Conservation (phyloP, 1,140 invertebrate species). For the Forficula auricularia region DNA sequence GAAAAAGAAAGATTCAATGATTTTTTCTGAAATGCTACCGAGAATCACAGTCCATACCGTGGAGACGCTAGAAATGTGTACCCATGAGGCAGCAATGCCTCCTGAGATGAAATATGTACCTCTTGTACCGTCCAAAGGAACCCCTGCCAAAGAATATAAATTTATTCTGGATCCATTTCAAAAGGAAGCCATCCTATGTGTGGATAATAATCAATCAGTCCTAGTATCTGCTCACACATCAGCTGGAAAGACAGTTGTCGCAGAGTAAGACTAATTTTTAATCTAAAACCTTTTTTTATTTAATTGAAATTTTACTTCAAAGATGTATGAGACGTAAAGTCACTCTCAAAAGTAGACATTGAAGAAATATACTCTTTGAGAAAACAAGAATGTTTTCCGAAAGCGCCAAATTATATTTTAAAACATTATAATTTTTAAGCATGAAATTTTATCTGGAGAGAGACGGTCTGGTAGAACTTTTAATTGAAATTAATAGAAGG, state of each 20-base stretch:
- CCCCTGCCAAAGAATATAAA: slow-evolving; percentile 82
- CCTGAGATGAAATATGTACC: slow-evolving; percentile 68
- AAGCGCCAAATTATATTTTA: too few species aligned
- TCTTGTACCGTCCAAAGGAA: slow-evolving; percentile 33
- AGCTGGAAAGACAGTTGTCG: slow-evolving; percentile 98
- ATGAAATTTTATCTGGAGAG: too few species aligned
- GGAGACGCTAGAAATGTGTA: slow-evolving; percentile 75
- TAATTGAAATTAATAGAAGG: too few species aligned
- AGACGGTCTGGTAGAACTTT: too few species aligned
- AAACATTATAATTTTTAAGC: too few species aligned
- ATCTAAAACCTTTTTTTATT: not conserved
- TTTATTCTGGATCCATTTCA: slow-evolving; percentile 97
- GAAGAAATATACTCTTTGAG: too few species aligned
- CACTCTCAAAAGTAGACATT: too few species aligned
- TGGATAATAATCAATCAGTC: slow-evolving; percentile 95
- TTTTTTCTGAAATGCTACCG: slow-evolving; percentile 20
- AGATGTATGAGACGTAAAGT: too few species aligned
- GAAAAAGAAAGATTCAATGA: slow-evolving; percentile 18
- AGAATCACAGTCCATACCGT: slow-evolving; percentile 70
- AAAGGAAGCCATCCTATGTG: slow-evolving; percentile 89
- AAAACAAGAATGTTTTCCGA: too few species aligned
- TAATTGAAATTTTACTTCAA: too few species aligned
- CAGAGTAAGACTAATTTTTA: slow-evolving; percentile 57
- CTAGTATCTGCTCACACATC: slow-evolving; percentile 98
- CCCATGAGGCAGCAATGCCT: slow-evolving; percentile 84